These are phyloP conservation scores for Drosophila testacea DNA, from an alignment of 2,888 invertebrate species.

Conservation along the genomic window DNA sequence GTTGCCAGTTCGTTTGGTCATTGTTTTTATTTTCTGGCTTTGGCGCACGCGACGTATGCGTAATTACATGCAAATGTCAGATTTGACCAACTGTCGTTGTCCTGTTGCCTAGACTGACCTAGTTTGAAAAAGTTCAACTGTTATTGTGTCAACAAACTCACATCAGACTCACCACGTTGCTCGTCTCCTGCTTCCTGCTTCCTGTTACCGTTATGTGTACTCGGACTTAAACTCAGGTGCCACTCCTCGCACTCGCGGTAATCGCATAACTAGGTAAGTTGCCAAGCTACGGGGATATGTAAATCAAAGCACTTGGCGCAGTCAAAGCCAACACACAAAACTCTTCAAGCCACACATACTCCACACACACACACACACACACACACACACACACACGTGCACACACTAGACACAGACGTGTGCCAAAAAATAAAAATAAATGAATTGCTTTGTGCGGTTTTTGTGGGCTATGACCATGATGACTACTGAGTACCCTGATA, in stretches of 20 bases:
- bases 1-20: background rate
- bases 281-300: constrained; percentile 50
- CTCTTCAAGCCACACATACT: constrained; percentile 32
- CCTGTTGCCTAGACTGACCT: constrained; percentile 39
- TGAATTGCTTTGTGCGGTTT: constrained; percentile 46
- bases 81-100: constrained; percentile 46
- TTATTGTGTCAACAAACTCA: constrained; percentile 71
- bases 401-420: constrained; percentile 50
- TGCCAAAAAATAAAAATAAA: constrained; percentile 76
- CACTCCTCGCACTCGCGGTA: background rate
- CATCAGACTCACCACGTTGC: constrained; percentile 12
- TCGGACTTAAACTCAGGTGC: background rate
- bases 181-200: background rate
- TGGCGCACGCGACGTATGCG: constrained; percentile 71
- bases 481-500: constrained; percentile 45
- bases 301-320: constrained; percentile 60
- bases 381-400: constrained; percentile 18
- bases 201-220: constrained; percentile 6
- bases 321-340: constrained; percentile 36
- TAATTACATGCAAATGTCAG: constrained; percentile 60
- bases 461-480: constrained; percentile 18
- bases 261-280: constrained; percentile 51
- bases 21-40: constrained; percentile 9
- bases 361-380: constrained; percentile 21
- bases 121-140: constrained; percentile 56